Conservation (phyloP, 2,113 vertebrate species). For the Bos taurus region ARS-UCD2.0 NC_037338.1:47083001-47083500, state of each 20-base stretch:
- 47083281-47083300: neutral
- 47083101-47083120: neutral
- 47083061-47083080: neutral
- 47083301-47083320: neutral
- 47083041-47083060: neutral
- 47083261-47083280: neutral
- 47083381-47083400: neutral
- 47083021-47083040: neutral
- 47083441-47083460: neutral
- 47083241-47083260: neutral
- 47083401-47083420: neutral
- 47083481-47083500: neutral
- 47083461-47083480: neutral
- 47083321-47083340: neutral
- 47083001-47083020: neutral
- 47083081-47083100: neutral
- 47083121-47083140: neutral
- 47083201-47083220: rapidly evolving
- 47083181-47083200: neutral
- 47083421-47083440: neutral
- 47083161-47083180: neutral
- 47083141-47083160: neutral
- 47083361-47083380: neutral
- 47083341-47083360: neutral
- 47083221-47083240: neutral